These are phyloP conservation scores for Chiloscyllium plagiosum DNA, from an alignment of 2,113 vertebrate species.

Conservation along the genomic window DNA sequence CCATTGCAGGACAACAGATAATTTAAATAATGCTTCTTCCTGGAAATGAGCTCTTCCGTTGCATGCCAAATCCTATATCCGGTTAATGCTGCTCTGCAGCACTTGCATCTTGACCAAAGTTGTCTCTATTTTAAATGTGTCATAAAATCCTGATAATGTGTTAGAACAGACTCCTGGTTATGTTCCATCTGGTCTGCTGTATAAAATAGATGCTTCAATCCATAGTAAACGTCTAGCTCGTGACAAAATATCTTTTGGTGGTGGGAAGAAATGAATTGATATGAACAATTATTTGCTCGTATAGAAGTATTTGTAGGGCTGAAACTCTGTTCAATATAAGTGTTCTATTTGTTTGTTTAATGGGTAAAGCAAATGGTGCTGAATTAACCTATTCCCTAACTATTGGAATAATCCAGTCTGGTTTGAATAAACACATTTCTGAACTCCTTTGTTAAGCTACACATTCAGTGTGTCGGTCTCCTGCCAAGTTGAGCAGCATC, in stretches of 20 bases:
- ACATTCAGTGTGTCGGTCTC: not conserved
- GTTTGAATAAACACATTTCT: conserved; percentile 14
- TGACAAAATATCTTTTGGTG: not conserved
- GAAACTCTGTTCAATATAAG: not conserved
- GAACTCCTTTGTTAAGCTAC: not conserved
- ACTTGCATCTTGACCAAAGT: not conserved
- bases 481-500: conserved; percentile 27
- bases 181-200: not conserved
- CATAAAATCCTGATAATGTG: not conserved
- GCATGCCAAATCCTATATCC: too few relatives aligned
- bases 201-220: not conserved
- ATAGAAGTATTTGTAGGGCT: not conserved
- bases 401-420: not conserved
- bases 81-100: not conserved
- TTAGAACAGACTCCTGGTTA: not conserved
- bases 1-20: not conserved
- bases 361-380: not conserved
- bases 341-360: not conserved
- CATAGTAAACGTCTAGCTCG: not conserved
- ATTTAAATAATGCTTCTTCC: not conserved
- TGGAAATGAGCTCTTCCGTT: not conserved
- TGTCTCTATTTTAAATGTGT: not conserved
- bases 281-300: not conserved
- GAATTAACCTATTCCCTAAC: not conserved
- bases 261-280: not conserved